Percentiles rank a stretch among this genome's conserved stretches.
These are phyloP conservation scores for Yponomeuta plumbellus DNA, from an alignment of 2,888 invertebrate genomes.

Conservation along the genomic window DNA sequence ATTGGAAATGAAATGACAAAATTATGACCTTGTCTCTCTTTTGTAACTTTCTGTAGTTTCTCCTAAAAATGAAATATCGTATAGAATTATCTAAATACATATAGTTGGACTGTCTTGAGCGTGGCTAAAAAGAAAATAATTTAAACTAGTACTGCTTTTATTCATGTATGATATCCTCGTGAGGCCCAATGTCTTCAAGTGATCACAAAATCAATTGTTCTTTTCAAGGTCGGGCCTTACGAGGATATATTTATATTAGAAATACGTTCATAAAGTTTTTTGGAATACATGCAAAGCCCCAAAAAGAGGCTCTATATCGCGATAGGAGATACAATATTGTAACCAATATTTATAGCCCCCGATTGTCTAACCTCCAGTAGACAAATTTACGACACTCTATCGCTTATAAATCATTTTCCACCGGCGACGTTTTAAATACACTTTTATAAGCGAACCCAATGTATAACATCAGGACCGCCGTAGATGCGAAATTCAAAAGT, in stretches of 20 bases:
- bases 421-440: conserved; percentile 73
- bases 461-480: conserved; percentile 41
- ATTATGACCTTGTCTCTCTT: no score
- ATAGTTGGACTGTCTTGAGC: no score
- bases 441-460: conserved; percentile 71
- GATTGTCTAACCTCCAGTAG: conserved; percentile 62
- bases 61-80: no score
- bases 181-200: no score
- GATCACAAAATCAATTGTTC: no score
- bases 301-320: conserved; percentile 28
- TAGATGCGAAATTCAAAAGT: conserved; percentile 69
- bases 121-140: not conserved
- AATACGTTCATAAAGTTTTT: no score
- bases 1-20: no score
- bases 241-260: conserved; percentile 20
- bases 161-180: not conserved
- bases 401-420: conserved; percentile 66
- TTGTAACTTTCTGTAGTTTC: no score
- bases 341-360: conserved; percentile 56
- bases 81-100: no score
- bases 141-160: not conserved
- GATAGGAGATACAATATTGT: conserved; percentile 22
- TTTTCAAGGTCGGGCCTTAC: no score
- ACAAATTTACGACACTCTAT: conserved; percentile 71
- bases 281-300: conserved; percentile 24